Evolutionary conservation across 2,888 invertebrate species (phyloP).

Genomic region (Acronicta leporina): DNA sequence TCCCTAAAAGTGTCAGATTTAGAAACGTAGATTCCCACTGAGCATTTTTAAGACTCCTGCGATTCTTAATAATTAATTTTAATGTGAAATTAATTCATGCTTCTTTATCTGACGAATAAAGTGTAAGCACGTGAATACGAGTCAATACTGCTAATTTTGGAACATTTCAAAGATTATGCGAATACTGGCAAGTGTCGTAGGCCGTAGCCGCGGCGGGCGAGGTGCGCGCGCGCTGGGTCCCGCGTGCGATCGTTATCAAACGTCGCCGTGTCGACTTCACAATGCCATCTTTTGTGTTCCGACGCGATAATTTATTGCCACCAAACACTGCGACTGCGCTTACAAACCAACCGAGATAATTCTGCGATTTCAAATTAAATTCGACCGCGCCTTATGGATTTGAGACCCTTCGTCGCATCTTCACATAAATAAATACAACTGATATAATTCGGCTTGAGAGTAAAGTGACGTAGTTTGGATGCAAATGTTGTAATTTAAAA

Average conservation of each 20-base stretch:
- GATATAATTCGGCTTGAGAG: slow-evolving; percentile 17
- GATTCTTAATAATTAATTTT: too few species aligned
- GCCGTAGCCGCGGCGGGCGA: slow-evolving; percentile 51
- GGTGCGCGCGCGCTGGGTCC: slow-evolving; percentile 46
- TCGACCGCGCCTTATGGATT: slow-evolving; percentile 63
- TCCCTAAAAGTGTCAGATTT: too few species aligned
- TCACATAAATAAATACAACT: slow-evolving; percentile 25
- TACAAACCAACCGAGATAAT: slow-evolving; percentile 78
- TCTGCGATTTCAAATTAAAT: slow-evolving; percentile 74
- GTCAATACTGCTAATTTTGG: background rate
- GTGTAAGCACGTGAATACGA: background rate
- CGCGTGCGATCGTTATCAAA: slow-evolving; percentile 80
- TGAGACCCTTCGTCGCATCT: slow-evolving; percentile 41
- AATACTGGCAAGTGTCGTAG: slow-evolving; percentile 38
- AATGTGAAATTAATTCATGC: too few species aligned
- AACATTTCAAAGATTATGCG: slow-evolving; percentile 36
- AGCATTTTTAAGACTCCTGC: too few species aligned
- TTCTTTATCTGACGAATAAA: too few species aligned
- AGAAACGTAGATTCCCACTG: too few species aligned
- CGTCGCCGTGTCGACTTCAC: slow-evolving; percentile 84
- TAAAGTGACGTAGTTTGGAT: background rate
- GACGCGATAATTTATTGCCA: slow-evolving; percentile 85
- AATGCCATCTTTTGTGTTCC: slow-evolving; percentile 87
- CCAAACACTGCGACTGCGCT: slow-evolving; percentile 78
- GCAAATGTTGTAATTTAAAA: background rate